Evolutionary conservation across 2,888 invertebrate genomes (phyloP).

Genomic region (Pelosia muscerda): DNA sequence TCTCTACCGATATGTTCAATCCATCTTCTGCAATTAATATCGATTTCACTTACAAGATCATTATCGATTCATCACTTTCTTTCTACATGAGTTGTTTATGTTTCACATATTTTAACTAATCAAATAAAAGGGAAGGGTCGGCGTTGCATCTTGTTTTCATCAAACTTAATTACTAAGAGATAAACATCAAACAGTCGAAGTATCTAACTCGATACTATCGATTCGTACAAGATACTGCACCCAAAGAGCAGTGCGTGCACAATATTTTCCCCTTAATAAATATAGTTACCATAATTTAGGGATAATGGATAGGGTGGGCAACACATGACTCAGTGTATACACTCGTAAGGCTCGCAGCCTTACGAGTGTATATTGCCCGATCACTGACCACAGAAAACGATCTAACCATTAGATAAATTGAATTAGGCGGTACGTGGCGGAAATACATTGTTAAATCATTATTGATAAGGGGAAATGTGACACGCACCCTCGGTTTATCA

Average conservation of each 20-base stretch:
- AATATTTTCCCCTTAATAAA: background rate
- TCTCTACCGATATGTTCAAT: conserved; percentile 21
- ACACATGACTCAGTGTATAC: background rate
- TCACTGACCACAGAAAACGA: conserved; percentile 1
- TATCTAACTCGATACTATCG: background rate
- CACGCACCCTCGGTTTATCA: background rate
- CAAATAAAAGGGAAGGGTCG: background rate
- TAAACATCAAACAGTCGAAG: background rate
- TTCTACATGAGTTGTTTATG: conserved; percentile 36
- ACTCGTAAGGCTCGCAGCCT: too few relatives aligned
- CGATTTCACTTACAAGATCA: conserved; percentile 60
- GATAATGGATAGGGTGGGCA: background rate
- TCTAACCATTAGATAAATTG: conserved; percentile 1
- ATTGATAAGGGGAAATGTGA: background rate
- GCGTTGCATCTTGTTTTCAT: background rate
- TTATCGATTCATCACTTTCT: conserved; percentile 55
- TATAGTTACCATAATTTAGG: background rate
- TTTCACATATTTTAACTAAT: conserved; percentile 31
- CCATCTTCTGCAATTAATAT: conserved; percentile 52
- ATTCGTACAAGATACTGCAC: background rate
- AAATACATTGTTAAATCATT: background rate
- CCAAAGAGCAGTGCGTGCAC: background rate
- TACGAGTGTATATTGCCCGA: background rate
- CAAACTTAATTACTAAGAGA: background rate
- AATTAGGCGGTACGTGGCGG: conserved; percentile 1